These are phyloP conservation scores for Pantherophis vulpinus DNA, from an alignment of 2,797 vertebrate species.

Conservation along the genomic window DNA sequence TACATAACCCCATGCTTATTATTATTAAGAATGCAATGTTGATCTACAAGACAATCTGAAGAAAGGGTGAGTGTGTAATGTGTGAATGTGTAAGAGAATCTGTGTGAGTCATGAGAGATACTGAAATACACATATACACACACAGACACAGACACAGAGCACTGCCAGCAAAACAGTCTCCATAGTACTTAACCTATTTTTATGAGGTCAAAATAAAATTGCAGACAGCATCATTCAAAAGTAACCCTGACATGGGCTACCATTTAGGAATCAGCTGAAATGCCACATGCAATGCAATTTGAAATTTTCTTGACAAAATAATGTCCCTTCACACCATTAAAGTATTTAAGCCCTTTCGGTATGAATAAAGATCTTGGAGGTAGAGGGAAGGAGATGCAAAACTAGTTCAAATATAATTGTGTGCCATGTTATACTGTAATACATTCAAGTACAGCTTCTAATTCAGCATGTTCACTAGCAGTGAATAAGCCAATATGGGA, in stretches of 20 bases:
- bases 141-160: too few species aligned
- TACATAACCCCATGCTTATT: conserved; percentile 47
- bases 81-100: conserved; percentile 8
- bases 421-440: not conserved
- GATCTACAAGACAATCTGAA: conserved; percentile 48
- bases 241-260: conserved; percentile 2
- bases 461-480: not conserved
- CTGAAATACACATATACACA: not conserved
- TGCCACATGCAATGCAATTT: not conserved
- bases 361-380: not conserved
- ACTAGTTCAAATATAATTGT: not conserved
- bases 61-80: not conserved
- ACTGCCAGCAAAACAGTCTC: conserved; percentile 17
- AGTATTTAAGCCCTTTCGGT: not conserved
- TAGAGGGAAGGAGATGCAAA: not conserved
- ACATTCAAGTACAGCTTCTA: not conserved
- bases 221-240: not conserved
- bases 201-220: conserved; percentile 6
- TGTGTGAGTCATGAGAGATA: not conserved
- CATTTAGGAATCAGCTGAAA: conserved; percentile 17
- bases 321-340: not conserved
- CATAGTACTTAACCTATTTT: conserved; percentile 24
- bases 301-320: conserved; percentile 29
- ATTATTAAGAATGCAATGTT: conserved; percentile 43
- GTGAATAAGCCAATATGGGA: not conserved